Base-by-base conservation (phyloP, 2,888 invertebrate species). In the Acanthosepion esculentum region DNA sequence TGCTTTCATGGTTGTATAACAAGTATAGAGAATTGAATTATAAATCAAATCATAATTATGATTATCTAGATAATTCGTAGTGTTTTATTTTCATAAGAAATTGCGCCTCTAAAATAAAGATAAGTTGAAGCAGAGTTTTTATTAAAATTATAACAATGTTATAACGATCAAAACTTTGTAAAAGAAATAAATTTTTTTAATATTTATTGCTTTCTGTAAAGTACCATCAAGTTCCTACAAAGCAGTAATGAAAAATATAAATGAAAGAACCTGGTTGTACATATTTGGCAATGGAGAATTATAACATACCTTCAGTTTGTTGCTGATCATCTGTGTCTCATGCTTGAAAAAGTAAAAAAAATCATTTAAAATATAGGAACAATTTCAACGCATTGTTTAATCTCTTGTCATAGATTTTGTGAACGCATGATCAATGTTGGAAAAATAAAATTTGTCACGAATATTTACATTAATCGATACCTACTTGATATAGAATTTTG, bases 301-400 rank as follows among this genome's bases (percentile, higher is more conserved):
- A n/a, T n/a, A 78, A 78, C 78, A 78, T 78, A 78, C 78, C 78
- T 78, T 78, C 18, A 78, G n/a, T 78, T 78, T 78, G 78, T 78
- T 78, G 78, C 78, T 78, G 78, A 78, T 78, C 78, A 78, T 78
- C 78, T 78, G 78, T n/a, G 78, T 78, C 78, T 78, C 78, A 78
- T 78, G 78, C 78, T 78, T 78, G 78, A 78, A 78, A 78, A 78
- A n/a, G 78, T n/a, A n/a, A 78, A n/a, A 78, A 78, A 78, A 15
- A 78, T 12, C 15, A 78, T 78, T 78, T 78, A n/a, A 78, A 78
- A 78, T 12, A 33, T 78, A 78, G 18, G 78, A 78, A 78, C n/a
- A 78, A 78, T 78, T 78, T 78, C 78, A 78, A 33, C n/a, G n/a
- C 78, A n/a, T 15, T n/a, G n/a, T n/a, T 78, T n/a, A 78, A n/a